Evolutionary conservation across 2,113 vertebrate genomes (phyloP).

Genomic region (Aegithalos caudatus): DNA sequence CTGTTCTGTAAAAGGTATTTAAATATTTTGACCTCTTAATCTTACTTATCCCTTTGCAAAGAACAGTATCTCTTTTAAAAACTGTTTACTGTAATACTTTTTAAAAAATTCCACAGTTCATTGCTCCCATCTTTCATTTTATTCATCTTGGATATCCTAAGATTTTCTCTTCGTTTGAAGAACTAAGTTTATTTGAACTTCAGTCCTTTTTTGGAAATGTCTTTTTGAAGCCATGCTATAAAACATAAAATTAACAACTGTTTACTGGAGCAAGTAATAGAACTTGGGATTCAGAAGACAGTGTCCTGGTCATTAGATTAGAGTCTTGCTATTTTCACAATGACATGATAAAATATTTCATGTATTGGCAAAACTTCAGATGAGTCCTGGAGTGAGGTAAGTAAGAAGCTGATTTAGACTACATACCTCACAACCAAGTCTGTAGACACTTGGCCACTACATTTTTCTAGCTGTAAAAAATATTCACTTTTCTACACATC

Average conservation of each 20-base stretch:
- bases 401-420: not conserved
- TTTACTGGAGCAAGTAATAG: not conserved
- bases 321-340: not conserved
- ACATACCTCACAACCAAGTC: accelerated
- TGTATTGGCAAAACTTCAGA: not conserved
- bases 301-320: not conserved
- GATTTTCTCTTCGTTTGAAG: not conserved
- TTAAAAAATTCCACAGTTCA: not conserved
- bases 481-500: not conserved
- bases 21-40: not conserved
- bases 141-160: not conserved
- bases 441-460: not conserved
- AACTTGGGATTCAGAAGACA: not conserved
- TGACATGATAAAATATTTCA: not conserved
- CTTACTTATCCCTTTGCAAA: not conserved
- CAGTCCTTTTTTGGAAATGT: not conserved
- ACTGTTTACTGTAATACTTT: not conserved
- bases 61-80: not conserved
- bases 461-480: not conserved
- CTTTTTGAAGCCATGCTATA: not conserved
- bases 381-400: not conserved
- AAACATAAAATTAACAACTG: not conserved
- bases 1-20: not conserved
- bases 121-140: not conserved
- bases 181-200: not conserved